Conservation (phyloP, 1,140 invertebrate genomes). For the Drosophila takahashii region DNA sequence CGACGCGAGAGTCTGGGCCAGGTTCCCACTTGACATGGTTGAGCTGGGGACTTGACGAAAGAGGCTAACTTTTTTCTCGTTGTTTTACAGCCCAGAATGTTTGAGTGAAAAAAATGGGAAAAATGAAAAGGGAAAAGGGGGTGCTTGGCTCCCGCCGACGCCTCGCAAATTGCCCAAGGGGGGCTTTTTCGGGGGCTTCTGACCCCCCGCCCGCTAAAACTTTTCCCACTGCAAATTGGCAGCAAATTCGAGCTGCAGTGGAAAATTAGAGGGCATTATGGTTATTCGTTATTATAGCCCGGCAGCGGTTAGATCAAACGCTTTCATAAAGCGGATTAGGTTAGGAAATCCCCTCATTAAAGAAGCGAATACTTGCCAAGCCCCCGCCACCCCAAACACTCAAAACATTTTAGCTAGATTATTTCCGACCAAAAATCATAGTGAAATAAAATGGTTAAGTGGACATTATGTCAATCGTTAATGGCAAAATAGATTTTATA, state of each 20-base stretch:
- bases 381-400: not conserved
- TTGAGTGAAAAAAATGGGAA: not conserved
- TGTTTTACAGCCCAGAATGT: slow-evolving; percentile 12
- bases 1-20: slow-evolving; percentile 43
- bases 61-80: slow-evolving; percentile 27
- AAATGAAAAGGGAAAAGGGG: not conserved
- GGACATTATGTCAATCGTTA: too few relatives aligned
- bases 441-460: too few relatives aligned
- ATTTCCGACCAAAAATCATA: not conserved
- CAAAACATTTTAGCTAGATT: not conserved
- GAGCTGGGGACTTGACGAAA: slow-evolving; percentile 22
- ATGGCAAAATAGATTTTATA: too few relatives aligned
- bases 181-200: not conserved
- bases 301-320: slow-evolving; percentile 13
- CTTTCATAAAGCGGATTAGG: slow-evolving; percentile 5
- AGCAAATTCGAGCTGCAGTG: slow-evolving; percentile 47
- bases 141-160: slow-evolving; percentile 42
- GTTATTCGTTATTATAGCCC: slow-evolving; percentile 10
- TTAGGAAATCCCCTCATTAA: slow-evolving; percentile 3
- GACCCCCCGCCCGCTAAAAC: not conserved
- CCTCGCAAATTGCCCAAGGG: slow-evolving; percentile 25
- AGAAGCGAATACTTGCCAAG: not conserved
- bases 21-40: slow-evolving; percentile 70
- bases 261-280: slow-evolving; percentile 53
- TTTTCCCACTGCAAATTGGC: slow-evolving; percentile 26